Percentiles rank a stretch among this genome's conserved stretches.
Evolutionary conservation across 1,140 invertebrate species (phyloP).

Genomic region (Lamellibrachia luymesi): DNA sequence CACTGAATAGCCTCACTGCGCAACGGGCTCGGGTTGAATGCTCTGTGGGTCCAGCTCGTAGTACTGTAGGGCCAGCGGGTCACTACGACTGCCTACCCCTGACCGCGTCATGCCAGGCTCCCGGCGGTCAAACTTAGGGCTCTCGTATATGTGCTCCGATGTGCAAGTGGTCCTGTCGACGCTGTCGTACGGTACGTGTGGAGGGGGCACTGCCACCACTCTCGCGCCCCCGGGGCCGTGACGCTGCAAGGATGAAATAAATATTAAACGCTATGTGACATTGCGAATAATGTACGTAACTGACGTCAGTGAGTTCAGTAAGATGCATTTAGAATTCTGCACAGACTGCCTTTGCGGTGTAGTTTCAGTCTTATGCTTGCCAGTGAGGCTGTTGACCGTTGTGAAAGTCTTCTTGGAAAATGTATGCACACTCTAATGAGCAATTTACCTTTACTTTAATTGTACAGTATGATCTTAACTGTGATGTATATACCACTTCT

Average conservation of each 20-base stretch:
- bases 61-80: not conserved
- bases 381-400: too few species aligned
- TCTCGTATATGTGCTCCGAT: slow-evolving; percentile 30
- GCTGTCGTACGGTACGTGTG: slow-evolving; percentile 4
- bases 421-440: too few species aligned
- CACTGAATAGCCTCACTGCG: not conserved
- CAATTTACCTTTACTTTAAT: too few species aligned
- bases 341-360: not conserved
- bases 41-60: slow-evolving; percentile 7
- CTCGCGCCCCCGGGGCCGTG: not conserved
- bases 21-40: not conserved
- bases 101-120: not conserved
- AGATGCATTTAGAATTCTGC: not conserved
- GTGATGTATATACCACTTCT: too few species aligned
- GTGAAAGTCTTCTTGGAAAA: too few species aligned
- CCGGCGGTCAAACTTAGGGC: slow-evolving; percentile 27
- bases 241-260: not conserved
- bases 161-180: not conserved
- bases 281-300: too few species aligned
- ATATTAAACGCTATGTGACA: too few species aligned
- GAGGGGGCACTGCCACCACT: not conserved
- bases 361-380: not conserved
- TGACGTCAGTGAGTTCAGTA: too few species aligned
- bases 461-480: too few species aligned
- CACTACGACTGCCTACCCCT: slow-evolving; percentile 1